These are phyloP conservation scores for Stichodactyla helianthus DNA, from an alignment of 64 coral and sea anemone species.

Conservation along the genomic window DNA sequence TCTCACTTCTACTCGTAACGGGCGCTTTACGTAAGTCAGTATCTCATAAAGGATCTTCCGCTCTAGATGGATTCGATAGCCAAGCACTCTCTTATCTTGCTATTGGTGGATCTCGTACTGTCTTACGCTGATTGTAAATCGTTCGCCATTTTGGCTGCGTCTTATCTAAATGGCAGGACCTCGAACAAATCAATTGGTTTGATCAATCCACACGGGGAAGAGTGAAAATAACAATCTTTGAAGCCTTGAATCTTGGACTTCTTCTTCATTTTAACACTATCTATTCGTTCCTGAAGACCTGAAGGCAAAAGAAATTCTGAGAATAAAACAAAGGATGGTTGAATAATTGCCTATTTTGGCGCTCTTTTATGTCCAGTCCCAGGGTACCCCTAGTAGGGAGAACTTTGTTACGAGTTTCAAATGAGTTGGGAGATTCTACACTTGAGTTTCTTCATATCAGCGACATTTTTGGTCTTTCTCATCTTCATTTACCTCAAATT, in stretches of 20 bases:
- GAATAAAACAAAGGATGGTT: neutral
- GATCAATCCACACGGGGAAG: neutral
- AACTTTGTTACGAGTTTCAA: neutral
- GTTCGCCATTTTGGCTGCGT: conserved; percentile 34
- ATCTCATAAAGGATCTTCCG: conserved; percentile 26
- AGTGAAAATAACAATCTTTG: neutral
- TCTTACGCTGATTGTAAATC: conserved; percentile 1
- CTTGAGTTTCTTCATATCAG: neutral
- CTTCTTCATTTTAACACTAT: neutral
- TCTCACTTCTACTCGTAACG: conserved; percentile 20
- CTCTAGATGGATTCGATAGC: conserved; percentile 13
- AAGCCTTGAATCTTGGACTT: neutral
- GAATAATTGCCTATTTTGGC: neutral
- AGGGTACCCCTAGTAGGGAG: neutral
- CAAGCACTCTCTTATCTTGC: conserved; percentile 16
- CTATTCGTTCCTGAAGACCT: neutral
- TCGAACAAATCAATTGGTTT: neutral
- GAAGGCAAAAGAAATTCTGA: neutral
- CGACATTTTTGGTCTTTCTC: neutral
- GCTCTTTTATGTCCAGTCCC: neutral
- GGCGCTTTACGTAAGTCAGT: conserved; percentile 11
- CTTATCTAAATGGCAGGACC: conserved; percentile 20
- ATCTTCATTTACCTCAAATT: neutral
- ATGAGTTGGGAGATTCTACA: conserved; percentile 14
- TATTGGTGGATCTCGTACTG: conserved; percentile 1